Conservation (phyloP, 2,113 vertebrate genomes). For the Synodontis membranacea region DNA sequence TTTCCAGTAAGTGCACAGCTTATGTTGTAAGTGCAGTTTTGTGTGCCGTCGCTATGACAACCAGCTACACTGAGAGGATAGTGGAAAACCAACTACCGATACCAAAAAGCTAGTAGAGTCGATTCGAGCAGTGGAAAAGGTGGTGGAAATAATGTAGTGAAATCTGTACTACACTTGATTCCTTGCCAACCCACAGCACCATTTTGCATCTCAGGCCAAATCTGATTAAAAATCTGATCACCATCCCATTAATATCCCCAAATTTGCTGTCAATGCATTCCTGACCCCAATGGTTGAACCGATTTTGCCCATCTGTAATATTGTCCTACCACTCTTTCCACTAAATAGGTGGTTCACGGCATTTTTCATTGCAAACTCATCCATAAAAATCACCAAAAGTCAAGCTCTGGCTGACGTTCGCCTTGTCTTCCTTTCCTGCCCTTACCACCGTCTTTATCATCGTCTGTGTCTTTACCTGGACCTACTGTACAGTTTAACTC, state of each 20-base stretch:
- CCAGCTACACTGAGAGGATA: no score
- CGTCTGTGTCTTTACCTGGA: background rate
- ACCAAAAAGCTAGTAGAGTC: no score
- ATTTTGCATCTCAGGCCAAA: background rate
- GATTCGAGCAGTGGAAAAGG: no score
- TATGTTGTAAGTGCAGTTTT: no score
- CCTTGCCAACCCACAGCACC: background rate
- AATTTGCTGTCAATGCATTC: background rate
- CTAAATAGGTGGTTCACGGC: background rate
- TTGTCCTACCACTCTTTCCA: background rate
- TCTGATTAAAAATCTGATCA: background rate
- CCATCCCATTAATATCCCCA: background rate
- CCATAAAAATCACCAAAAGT: background rate
- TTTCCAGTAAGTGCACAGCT: no score
- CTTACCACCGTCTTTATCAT: background rate
- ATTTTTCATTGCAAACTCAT: background rate
- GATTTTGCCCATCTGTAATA: background rate
- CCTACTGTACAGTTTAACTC: no score
- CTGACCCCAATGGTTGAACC: background rate
- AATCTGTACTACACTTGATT: background rate
- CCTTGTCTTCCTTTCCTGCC: background rate
- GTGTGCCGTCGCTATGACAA: no score
- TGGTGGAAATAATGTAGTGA: no score
- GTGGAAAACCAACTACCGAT: no score
- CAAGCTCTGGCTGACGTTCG: background rate